These are phyloP conservation scores for Drepana arcuata DNA, from an alignment of 1,140 invertebrate genomes.

Conservation along the genomic window DNA sequence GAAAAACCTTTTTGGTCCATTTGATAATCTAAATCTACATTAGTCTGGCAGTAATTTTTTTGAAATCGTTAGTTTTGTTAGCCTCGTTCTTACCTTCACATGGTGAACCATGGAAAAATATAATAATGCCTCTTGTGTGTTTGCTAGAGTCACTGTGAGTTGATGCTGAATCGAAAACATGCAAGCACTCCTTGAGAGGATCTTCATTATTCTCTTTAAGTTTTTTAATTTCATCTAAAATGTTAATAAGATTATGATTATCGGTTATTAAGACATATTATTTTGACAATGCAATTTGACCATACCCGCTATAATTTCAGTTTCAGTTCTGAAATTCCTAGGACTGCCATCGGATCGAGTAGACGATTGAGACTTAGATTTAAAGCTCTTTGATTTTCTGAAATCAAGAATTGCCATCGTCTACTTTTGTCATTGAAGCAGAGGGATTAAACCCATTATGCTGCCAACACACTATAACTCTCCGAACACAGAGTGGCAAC, in stretches of 20 bases:
- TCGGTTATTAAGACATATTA: too few relatives aligned
- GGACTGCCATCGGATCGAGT: slow-evolving; percentile 17
- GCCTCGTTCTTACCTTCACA: slow-evolving; percentile 35
- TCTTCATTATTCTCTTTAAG: slow-evolving; percentile 41
- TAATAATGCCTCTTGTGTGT: slow-evolving; percentile 37
- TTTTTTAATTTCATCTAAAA: slow-evolving; percentile 41
- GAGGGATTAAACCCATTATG: too few relatives aligned
- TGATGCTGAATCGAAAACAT: slow-evolving; percentile 18
- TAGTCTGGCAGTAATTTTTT: too few relatives aligned
- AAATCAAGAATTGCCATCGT: too few relatives aligned
- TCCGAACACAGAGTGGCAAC: too few relatives aligned
- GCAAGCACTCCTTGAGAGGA: slow-evolving; percentile 43
- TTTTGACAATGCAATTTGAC: too few relatives aligned
- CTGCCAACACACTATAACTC: too few relatives aligned
- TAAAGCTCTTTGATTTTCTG: slow-evolving; percentile 46
- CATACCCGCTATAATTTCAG: slow-evolving; percentile 48
- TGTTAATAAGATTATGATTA: too few relatives aligned
- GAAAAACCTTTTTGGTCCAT: too few relatives aligned
- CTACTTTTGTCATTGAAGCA: too few relatives aligned
- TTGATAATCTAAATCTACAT: too few relatives aligned
- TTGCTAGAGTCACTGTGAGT: slow-evolving; percentile 17
- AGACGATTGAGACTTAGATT: slow-evolving; percentile 17
- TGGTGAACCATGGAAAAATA: slow-evolving; percentile 53
- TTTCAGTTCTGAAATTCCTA: slow-evolving; percentile 38
- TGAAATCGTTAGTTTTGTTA: neutral